Evolutionary conservation across 2,888 invertebrate genomes (phyloP).

Genomic region (Diaprepes abbreviatus): DNA sequence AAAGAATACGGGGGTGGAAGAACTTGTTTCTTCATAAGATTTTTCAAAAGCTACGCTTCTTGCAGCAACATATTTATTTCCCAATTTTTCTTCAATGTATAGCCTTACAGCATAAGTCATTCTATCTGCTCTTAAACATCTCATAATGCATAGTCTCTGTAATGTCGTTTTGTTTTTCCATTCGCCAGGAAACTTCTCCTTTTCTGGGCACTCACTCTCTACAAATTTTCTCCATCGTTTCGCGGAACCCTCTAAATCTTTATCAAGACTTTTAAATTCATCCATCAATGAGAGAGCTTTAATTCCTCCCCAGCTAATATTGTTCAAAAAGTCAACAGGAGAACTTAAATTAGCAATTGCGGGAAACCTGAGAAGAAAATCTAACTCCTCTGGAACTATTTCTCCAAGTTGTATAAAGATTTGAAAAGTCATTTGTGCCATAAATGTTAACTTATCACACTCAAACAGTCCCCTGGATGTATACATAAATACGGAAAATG

Average conservation of each 20-base stretch:
- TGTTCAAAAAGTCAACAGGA: slow-evolving; percentile 87
- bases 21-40: slow-evolving; percentile 88
- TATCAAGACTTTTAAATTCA: slow-evolving; percentile 87
- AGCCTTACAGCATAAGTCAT: slow-evolving; percentile 93
- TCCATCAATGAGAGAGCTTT: slow-evolving; percentile 81
- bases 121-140: slow-evolving; percentile 90
- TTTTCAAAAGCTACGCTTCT: slow-evolving; percentile 85
- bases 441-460: slow-evolving; percentile 90
- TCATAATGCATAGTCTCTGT: slow-evolving; percentile 92
- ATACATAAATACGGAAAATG: slow-evolving; percentile 88
- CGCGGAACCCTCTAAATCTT: slow-evolving; percentile 91
- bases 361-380: slow-evolving; percentile 90
- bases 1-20: slow-evolving; percentile 91
- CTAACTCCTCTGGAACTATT: slow-evolving; percentile 82
- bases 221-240: slow-evolving; percentile 95
- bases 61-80: slow-evolving; percentile 84
- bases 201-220: slow-evolving; percentile 93
- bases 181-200: slow-evolving; percentile 94
- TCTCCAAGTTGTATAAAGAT: slow-evolving; percentile 76
- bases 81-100: slow-evolving; percentile 92
- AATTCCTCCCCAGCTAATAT: slow-evolving; percentile 92
- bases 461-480: slow-evolving; percentile 93
- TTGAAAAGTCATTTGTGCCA: slow-evolving; percentile 84
- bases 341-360: slow-evolving; percentile 80
- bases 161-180: slow-evolving; percentile 93